Percentiles rank a stretch among this genome's conserved stretches.
Conservation (phyloP, 2,888 invertebrate genomes). For the Hipparchia sbordonii region DNA sequence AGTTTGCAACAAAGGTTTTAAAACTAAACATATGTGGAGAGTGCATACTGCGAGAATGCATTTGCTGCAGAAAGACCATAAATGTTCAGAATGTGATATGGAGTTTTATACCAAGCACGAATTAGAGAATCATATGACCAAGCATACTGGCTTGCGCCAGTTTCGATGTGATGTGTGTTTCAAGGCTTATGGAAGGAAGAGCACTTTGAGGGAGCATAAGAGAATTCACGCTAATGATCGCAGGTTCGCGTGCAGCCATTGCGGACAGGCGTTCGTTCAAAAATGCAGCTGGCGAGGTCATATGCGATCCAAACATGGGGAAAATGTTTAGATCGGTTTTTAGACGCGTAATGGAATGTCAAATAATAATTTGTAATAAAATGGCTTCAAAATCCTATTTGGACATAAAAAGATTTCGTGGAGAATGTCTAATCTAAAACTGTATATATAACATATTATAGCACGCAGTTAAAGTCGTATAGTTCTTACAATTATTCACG, state of each 20-base stretch:
- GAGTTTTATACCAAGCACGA: constrained; percentile 54
- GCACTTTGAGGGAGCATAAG: constrained; percentile 62
- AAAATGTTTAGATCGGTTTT: constrained; percentile 37
- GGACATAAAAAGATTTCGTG: too few species aligned
- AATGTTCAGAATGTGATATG: constrained; percentile 56
- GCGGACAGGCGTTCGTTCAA: constrained; percentile 55
- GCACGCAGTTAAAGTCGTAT: too few species aligned
- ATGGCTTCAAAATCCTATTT: neutral
- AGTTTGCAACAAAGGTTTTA: constrained; percentile 58
- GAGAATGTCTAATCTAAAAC: too few species aligned
- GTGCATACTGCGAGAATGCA: constrained; percentile 59
- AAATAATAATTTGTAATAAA: too few species aligned
- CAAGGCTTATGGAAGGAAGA: constrained; percentile 56
- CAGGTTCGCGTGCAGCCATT: constrained; percentile 51
- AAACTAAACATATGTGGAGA: constrained; percentile 51
- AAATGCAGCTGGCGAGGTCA: constrained; percentile 66
- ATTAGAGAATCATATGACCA: constrained; percentile 58
- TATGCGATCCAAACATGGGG: constrained; percentile 58
- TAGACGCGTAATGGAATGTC: neutral
- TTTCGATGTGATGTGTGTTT: constrained; percentile 59
- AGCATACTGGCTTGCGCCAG: constrained; percentile 57
- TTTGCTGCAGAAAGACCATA: constrained; percentile 56
- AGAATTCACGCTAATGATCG: constrained; percentile 53
- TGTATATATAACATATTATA: too few species aligned
- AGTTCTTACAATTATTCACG: too few species aligned